Percentiles rank a stretch among this genome's conserved stretches.
Conservation (phyloP, 2,113 vertebrate genomes). For the Ploceus nigricollis region DNA sequence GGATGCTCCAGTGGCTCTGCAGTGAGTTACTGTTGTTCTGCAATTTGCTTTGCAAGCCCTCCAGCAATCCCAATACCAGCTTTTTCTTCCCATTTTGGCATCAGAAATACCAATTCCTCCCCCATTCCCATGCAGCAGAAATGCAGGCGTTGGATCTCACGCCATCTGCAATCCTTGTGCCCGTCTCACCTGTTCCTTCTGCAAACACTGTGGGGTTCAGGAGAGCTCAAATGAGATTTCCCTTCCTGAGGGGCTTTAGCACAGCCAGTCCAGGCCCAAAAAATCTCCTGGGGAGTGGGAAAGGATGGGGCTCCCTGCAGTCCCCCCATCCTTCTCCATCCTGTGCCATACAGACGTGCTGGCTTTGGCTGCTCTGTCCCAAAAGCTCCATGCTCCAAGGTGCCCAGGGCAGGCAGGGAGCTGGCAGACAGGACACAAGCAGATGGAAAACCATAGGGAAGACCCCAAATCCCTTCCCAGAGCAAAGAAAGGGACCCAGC, state of each 20-base stretch:
- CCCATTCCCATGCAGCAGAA: not conserved
- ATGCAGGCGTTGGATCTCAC: not conserved
- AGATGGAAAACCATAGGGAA: not conserved
- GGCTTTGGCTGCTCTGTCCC: not conserved
- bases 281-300: not conserved
- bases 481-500: not conserved
- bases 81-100: not conserved
- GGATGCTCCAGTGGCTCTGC: not conserved
- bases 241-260: not conserved
- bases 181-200: not conserved
- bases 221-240: not conserved
- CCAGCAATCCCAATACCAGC: not conserved
- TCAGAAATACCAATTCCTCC: not conserved
- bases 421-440: not conserved
- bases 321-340: not conserved
- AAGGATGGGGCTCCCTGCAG: not conserved
- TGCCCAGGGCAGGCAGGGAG: not conserved
- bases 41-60: not conserved
- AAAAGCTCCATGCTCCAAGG: fast-evolving
- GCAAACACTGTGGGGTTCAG: not conserved
- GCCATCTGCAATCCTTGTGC: not conserved
- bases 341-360: not conserved
- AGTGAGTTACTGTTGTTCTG: not conserved
- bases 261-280: not conserved
- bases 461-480: not conserved